Conservation (phyloP, 2,888 invertebrate genomes). For the Pachydiplax longipennis region DNA sequence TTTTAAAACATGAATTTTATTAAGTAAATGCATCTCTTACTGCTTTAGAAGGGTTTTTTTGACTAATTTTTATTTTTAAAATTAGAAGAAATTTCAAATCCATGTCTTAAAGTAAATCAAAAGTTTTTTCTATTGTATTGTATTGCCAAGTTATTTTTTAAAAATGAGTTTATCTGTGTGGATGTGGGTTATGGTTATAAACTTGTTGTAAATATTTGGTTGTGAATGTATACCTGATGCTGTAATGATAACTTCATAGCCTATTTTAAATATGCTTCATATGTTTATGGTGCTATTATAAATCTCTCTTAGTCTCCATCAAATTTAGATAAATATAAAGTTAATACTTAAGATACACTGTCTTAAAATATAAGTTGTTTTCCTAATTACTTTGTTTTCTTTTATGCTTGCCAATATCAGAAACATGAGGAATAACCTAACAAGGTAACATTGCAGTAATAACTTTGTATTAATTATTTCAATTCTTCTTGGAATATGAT, state of each 20-base stretch:
- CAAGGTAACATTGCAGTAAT: neutral
- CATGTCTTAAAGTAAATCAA: too few species aligned
- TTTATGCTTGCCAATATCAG: neutral
- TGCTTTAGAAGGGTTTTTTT: too few species aligned
- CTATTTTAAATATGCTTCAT: neutral
- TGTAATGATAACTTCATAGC: neutral
- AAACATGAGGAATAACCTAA: conserved; percentile 13
- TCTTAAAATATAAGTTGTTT: neutral
- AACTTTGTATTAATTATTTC: neutral
- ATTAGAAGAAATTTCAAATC: too few species aligned
- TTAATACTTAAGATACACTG: neutral
- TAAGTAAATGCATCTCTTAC: too few species aligned
- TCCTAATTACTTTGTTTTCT: neutral
- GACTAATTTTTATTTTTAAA: too few species aligned
- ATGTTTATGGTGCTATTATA: neutral
- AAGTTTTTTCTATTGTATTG: too few species aligned
- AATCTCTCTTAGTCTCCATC: too few species aligned
- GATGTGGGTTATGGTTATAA: too few species aligned
- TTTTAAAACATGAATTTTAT: too few species aligned
- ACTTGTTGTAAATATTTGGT: neutral
- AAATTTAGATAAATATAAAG: too few species aligned
- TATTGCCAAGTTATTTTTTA: too few species aligned
- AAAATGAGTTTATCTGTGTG: too few species aligned
- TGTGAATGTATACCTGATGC: neutral
- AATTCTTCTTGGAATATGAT: neutral